phyloP scores from a whole-genome alignment of 2,797 vertebrate species.

The Sternarchorhynchus goeldii region DNA sequence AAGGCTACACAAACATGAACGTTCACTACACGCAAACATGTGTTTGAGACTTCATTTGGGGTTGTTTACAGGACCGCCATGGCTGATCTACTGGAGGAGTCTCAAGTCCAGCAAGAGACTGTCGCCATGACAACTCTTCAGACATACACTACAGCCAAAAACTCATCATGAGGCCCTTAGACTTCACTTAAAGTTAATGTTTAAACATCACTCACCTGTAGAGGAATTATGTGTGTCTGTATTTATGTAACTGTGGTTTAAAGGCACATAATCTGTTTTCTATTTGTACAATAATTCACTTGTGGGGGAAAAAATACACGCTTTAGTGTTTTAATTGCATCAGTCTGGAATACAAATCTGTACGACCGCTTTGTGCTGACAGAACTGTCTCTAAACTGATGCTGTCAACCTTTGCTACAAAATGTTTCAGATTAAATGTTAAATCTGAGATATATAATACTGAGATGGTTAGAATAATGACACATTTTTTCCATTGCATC shows the following conservation, averaged over 20 bases:
- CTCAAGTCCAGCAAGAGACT: constrained; percentile 50
- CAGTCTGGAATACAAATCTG: background rate
- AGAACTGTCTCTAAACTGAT: too few relatives aligned
- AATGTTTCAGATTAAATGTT: too few relatives aligned
- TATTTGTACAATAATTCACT: background rate
- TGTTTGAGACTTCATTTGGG: constrained; percentile 37
- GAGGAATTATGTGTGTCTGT: constrained; percentile 22
- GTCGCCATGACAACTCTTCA: constrained; percentile 62
- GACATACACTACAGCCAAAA: constrained; percentile 52
- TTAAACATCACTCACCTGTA: constrained; percentile 37
- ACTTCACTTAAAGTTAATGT: constrained; percentile 63
- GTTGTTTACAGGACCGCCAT: constrained; percentile 38
- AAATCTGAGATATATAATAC: too few relatives aligned
- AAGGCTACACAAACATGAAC: too few relatives aligned
- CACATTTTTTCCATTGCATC: too few relatives aligned
- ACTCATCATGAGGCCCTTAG: constrained; percentile 64
- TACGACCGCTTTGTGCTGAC: too few relatives aligned
- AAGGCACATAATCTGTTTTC: background rate
- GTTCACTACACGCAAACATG: constrained; percentile 32
- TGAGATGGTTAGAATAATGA: too few relatives aligned
- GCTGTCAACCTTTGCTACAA: too few relatives aligned
- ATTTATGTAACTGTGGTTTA: constrained; percentile 29
- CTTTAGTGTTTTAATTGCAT: background rate
- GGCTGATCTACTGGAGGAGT: constrained; percentile 38
- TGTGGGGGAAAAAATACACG: background rate